Conservation (phyloP, 64 coral and sea anemone species). For the Stichodactyla mertensii region DNA sequence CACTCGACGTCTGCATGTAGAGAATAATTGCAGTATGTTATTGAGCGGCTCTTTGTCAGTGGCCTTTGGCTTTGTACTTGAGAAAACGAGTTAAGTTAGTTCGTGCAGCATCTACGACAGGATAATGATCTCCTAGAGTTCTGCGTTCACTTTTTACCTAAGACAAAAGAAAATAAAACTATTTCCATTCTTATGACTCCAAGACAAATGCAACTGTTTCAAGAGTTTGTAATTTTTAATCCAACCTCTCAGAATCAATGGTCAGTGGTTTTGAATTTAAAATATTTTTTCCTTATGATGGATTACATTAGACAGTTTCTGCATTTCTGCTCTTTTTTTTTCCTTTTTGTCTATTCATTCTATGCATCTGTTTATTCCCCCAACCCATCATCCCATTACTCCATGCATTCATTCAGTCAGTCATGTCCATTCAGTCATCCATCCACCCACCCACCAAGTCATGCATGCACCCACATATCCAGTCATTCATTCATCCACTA, state of each 20-base stretch:
- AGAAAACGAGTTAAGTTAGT: conserved; percentile 88
- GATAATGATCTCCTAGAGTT: conserved; percentile 77
- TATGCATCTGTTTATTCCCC: too few relatives aligned
- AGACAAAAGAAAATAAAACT: background rate
- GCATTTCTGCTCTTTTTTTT: too few relatives aligned
- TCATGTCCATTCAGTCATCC: too few relatives aligned
- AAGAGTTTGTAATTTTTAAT: too few relatives aligned
- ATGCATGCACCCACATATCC: background rate
- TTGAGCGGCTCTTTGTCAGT: background rate
- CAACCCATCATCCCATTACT: too few relatives aligned
- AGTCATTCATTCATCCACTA: background rate
- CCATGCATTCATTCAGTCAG: too few relatives aligned
- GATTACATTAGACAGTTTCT: too few relatives aligned
- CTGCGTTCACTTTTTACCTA: conserved; percentile 80
- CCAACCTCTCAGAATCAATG: too few relatives aligned
- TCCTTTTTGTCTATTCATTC: too few relatives aligned
- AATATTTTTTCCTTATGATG: too few relatives aligned
- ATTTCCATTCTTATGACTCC: background rate
- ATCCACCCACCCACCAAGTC: background rate
- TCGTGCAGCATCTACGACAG: conserved; percentile 78
- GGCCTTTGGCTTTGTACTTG: conserved; percentile 56
- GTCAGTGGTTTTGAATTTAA: too few relatives aligned
- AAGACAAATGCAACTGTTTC: too few relatives aligned
- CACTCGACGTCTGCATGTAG: background rate
- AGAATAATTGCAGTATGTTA: background rate